Conservation (phyloP, 2,113 vertebrate genomes). For the Tragelaphus scriptus region DNA sequence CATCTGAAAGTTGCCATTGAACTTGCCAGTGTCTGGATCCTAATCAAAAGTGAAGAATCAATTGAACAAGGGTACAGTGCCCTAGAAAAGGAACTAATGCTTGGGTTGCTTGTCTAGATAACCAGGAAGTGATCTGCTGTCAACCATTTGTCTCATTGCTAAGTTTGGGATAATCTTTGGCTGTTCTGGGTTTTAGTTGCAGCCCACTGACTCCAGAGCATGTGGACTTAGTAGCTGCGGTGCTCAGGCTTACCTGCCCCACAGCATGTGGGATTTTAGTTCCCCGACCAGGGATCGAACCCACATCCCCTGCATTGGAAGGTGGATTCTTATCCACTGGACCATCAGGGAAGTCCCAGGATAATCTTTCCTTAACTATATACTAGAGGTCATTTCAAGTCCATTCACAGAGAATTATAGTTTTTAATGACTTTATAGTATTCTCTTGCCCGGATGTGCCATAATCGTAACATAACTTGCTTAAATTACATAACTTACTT, state of each 20-base stretch:
- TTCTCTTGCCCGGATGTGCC: not conserved
- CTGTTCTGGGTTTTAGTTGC: not conserved
- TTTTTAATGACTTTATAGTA: not conserved
- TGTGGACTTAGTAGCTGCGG: rapidly evolving
- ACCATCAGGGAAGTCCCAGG: not conserved
- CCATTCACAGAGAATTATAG: not conserved
- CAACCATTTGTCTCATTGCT: not conserved
- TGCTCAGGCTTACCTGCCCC: not conserved
- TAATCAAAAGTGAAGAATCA: not conserved
- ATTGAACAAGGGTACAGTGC: not conserved
- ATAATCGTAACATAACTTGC: not conserved
- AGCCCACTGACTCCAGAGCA: not conserved
- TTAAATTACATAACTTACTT: not conserved
- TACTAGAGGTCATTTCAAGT: not conserved
- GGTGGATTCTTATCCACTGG: not conserved
- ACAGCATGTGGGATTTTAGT: not conserved
- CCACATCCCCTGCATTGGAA: not conserved
- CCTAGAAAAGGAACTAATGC: not conserved
- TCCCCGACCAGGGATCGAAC: not conserved
- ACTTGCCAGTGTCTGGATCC: not conserved
- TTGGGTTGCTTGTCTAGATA: no score
- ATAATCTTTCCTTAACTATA: not conserved
- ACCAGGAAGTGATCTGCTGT: not conserved
- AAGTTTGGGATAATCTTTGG: not conserved
- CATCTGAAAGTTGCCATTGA: not conserved